Base-by-base conservation (phyloP, 2,888 invertebrate species). In the Scaptomyza caliginosa region DNA sequence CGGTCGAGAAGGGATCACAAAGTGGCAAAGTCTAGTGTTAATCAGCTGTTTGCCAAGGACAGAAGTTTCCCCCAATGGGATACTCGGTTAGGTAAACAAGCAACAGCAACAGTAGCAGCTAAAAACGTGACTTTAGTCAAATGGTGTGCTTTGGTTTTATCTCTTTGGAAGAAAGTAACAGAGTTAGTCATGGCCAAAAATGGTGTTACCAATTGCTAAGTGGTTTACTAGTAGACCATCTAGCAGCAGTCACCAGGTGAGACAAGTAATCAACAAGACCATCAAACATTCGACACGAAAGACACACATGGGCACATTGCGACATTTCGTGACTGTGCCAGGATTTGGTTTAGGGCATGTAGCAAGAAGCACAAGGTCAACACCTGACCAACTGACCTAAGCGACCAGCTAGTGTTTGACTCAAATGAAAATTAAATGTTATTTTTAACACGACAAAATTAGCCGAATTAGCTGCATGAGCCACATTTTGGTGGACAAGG, bases 311-410 rank as follows among this genome's bases (percentile, higher is more conserved):
- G 16, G 16, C 7, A 16, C 24, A 30, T 8, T 28, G 21, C 32
- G 34, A 23, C 52, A 23, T 62, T 36, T 57, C 62, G 57, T 67
- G 68, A 54, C 62, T 24, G 42, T 34, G 17, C 56, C 45, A 13
- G 21, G 16, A 19, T 36, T 24, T 30, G 43, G 13, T 36, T 60
- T 49, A 11, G 23, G 56, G 66, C 49, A 56, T 66, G 55, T 42
- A 59, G 36, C 46, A 60, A 50, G 39, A 19, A 49, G 51, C 60
- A 46, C 74, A 74, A 71, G 68, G 71, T 74, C 68, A 58, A 50
- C 50, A n/a, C 13, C 40, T 38, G n/a, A n/a, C n/a, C n/a, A 60
- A 74, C 74, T 74, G 69, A 68, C 69, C 69, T 68, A 32, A 28
- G 8, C 45, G 43, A n/a, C 46, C 52, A 42, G 30, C 36, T n/a